Conservation (phyloP, 2,113 vertebrate species). For the Daphoenositta chrysoptera region DNA sequence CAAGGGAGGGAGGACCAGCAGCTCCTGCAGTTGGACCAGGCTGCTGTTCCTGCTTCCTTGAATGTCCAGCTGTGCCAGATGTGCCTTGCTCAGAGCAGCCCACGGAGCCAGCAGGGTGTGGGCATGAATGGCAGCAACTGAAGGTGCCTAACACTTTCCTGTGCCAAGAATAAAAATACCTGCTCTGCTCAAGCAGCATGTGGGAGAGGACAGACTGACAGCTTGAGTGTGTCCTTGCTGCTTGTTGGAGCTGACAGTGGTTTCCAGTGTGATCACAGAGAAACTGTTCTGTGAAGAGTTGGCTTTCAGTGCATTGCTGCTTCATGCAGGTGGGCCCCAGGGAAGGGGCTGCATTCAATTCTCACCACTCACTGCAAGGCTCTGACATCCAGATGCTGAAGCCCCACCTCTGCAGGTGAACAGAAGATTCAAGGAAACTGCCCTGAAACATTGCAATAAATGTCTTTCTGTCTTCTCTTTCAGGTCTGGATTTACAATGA, state of each 20-base stretch:
- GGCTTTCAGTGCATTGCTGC: not conserved
- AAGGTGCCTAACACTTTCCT: not conserved
- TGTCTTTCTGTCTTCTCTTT: not conserved
- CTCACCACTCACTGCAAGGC: not conserved
- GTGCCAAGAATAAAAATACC: not conserved
- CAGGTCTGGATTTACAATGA: slow-evolving; percentile 92
- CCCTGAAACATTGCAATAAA: not conserved
- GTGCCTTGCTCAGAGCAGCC: not conserved
- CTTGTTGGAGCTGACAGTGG: not conserved
- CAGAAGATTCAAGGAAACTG: not conserved
- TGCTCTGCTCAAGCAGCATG: not conserved
- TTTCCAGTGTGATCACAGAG: not conserved
- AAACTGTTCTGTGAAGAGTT: not conserved
- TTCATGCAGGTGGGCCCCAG: not conserved
- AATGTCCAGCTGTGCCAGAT: not conserved
- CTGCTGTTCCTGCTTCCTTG: not conserved
- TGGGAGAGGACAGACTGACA: not conserved
- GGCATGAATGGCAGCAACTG: not conserved
- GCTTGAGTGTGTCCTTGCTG: not conserved
- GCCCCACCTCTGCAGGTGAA: not conserved
- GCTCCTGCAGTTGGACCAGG: not conserved
- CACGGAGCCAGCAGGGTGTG: not conserved
- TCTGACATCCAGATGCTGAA: not conserved
- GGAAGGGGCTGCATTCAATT: not conserved
- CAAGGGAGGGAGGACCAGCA: not conserved